Conservation (phyloP, 92 coral and sea anemone species). For the Umimayanthus chanpuru region DNA sequence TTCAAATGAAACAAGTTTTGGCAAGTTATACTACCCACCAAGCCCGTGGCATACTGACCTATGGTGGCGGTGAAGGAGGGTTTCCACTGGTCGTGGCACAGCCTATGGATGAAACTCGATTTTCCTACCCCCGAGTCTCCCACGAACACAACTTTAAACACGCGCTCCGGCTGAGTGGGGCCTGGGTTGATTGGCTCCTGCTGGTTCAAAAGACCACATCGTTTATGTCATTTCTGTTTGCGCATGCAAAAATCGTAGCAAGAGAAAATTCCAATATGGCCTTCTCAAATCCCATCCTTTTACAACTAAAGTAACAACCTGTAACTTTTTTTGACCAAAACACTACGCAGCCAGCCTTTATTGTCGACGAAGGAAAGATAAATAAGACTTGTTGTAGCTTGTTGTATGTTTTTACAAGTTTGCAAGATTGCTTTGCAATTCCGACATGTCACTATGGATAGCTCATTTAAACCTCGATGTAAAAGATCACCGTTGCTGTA, state of each 20-base stretch:
- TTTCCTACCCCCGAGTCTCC: conserved; percentile 99
- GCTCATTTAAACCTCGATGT: too few species aligned
- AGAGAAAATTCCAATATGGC: neutral
- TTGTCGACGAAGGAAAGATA: too few species aligned
- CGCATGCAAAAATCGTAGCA: neutral
- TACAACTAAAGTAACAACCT: too few species aligned
- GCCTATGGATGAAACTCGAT: conserved; percentile 94
- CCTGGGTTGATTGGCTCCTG: conserved; percentile 39
- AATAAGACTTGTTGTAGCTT: too few species aligned
- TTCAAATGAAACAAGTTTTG: neutral
- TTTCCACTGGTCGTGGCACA: conserved; percentile 94
- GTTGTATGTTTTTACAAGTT: too few species aligned
- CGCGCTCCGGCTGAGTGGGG: conserved; percentile 75
- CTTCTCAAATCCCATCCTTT: too few species aligned
- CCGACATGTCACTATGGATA: too few species aligned
- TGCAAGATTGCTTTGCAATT: too few species aligned
- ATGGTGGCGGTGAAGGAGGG: conserved; percentile 99
- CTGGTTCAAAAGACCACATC: conserved; percentile 25
- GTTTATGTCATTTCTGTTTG: neutral
- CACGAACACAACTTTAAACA: conserved; percentile 91
- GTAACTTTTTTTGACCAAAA: too few species aligned
- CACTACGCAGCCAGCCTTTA: too few species aligned
- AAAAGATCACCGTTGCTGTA: too few species aligned
- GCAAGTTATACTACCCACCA: neutral
- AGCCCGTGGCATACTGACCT: conserved; percentile 56